A percentile compares a stretch with the other conserved stretches of the same genome.
phyloP scores from a whole-genome alignment of 1,140 invertebrate species.

The Calephelis virginiensis region DNA sequence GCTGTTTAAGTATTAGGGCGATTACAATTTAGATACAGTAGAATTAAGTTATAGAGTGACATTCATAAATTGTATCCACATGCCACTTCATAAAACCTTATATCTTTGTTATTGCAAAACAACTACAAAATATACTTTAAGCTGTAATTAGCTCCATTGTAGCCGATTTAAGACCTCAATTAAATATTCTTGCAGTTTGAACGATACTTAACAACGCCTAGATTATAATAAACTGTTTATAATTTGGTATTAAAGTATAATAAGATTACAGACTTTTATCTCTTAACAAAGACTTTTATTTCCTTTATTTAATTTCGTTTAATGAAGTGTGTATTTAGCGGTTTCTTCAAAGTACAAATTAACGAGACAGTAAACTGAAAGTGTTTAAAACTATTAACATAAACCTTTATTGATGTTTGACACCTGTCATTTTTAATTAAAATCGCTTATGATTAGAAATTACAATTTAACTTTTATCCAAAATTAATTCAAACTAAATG shows the following conservation, averaged over 20 bases:
- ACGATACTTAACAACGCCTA: constrained; percentile 27
- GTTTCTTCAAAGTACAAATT: constrained; percentile 16
- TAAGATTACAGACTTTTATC: constrained; percentile 6
- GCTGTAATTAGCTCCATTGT: constrained; percentile 70
- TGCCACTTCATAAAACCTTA: background rate
- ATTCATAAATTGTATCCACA: background rate
- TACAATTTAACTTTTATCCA: too few species aligned
- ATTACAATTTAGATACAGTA: too few species aligned
- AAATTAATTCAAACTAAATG: too few species aligned
- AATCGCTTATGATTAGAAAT: too few species aligned
- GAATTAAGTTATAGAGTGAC: too few species aligned
- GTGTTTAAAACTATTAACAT: constrained; percentile 14
- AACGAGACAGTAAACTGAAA: background rate
- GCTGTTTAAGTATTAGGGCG: too few species aligned
- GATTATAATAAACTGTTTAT: constrained; percentile 48
- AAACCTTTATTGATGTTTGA: too few species aligned
- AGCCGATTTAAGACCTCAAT: constrained; percentile 63
- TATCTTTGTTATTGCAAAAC: constrained; percentile 22
- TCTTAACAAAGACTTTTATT: constrained; percentile 4
- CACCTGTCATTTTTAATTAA: too few species aligned
- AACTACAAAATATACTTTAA: constrained; percentile 60
- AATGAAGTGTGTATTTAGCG: constrained; percentile 1
- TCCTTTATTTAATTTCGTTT: constrained; percentile 2
- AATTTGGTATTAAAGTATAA: constrained; percentile 7
- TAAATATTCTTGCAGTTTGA: constrained; percentile 55